Conservation (phyloP, 2,113 vertebrate genomes). For the Takifugu bimaculatus region DNA sequence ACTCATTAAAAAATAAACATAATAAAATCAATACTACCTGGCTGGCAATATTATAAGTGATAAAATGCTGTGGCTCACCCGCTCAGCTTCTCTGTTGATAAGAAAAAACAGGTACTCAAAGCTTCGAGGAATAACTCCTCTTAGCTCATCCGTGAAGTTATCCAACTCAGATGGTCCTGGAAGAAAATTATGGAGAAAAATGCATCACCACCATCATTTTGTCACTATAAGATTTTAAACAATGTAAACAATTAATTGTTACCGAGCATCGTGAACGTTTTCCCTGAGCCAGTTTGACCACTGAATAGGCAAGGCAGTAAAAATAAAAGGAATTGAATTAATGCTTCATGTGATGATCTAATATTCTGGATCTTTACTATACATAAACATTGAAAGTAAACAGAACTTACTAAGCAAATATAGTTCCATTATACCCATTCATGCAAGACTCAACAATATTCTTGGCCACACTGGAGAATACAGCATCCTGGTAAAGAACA, state of each 20-base stretch:
- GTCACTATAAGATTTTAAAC: background rate
- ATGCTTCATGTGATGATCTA: background rate
- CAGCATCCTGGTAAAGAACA: constrained; percentile 79
- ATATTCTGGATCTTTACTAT: background rate
- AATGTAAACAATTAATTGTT: constrained; percentile 45
- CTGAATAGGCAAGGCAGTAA: constrained; percentile 63
- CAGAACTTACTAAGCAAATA: constrained; percentile 95
- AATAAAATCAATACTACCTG: background rate
- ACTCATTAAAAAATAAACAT: constrained; percentile 7
- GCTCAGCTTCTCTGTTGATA: constrained; percentile 90
- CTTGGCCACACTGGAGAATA: constrained; percentile 89
- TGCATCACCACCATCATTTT: background rate
- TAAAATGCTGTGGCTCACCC: constrained; percentile 65
- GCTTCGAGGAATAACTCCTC: constrained; percentile 93
- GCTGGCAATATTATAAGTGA: background rate
- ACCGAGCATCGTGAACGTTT: constrained; percentile 99
- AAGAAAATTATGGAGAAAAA: constrained; percentile 8
- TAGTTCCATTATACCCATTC: constrained; percentile 96
- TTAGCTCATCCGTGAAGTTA: constrained; percentile 89
- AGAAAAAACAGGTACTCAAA: constrained; percentile 97
- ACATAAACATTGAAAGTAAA: background rate
- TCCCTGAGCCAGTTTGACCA: constrained; percentile 95
- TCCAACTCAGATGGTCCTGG: constrained; percentile 90
- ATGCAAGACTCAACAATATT: constrained; percentile 94
- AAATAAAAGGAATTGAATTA: background rate